Base-by-base conservation (phyloP, 2,797 vertebrate species). In the Acanthurus leucopareius region DNA sequence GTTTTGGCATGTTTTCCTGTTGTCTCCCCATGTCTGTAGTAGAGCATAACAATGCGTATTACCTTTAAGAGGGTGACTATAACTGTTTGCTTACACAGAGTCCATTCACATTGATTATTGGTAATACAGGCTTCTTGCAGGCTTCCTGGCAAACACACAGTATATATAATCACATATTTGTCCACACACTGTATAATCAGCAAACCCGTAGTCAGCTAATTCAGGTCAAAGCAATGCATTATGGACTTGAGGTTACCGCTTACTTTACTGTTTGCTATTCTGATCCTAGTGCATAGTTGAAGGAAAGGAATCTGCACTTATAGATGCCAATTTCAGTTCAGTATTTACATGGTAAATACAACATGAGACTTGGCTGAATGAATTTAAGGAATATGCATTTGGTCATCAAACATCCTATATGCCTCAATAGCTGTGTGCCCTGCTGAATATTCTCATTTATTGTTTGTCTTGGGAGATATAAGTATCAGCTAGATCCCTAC, bases 331-430 rank as follows among this genome's bases (percentile, higher is more conserved):
- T 67, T 48, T 66, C 8, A 54, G 13, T 22, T 56, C 7, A 66
- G 19, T 32, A 22, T 63, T 47, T 13, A 38, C 9, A 49, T 10
- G 10, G 40, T 57, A 63, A 80, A 72, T 77, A 42, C 15, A 59
- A 53, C 57, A 38, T 62, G 25, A 14, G 25, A 49, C 14, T 20
- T 54, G n/a, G n/a, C 49, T 82, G 20, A 69, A 66, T 77, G 16
- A 22, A 38, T 68, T 59, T 6, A 28, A 28, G 28, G 42, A 52
- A 42, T 20, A 15, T 47, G 20, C 40, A 80, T 66, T 49, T 76
- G 3, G n/a, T 48, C 0, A 38, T 45, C 66, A 47, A 61, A 59
- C 28, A 40, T 45, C 16, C n/a, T 45, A 0, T 38, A 9, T 28
- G 19, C 22, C 42, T 40, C 35, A 61, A 57, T 11, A 32, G 32